Percentiles rank a stretch among this genome's conserved stretches.
These are phyloP conservation scores for Orthosia incerta DNA, from an alignment of 2,888 invertebrate genomes.

Conservation along the genomic window DNA sequence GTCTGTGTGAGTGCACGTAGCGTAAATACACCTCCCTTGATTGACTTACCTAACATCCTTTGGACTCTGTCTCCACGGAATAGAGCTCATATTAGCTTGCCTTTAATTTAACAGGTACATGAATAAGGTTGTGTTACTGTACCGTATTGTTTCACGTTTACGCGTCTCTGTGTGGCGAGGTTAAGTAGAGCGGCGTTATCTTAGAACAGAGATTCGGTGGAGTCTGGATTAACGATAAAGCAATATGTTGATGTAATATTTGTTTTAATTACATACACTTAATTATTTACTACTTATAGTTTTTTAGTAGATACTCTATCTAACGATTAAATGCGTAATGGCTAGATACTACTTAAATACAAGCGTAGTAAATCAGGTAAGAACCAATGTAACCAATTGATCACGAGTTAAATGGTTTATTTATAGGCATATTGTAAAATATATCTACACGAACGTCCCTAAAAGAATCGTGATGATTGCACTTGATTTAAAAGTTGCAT, in stretches of 20 bases:
- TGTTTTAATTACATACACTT: conserved; percentile 37
- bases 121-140: conserved; percentile 85
- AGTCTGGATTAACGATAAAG: conserved; percentile 82
- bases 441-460: not conserved
- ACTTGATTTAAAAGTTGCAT: conserved; percentile 44
- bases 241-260: conserved; percentile 67
- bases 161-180: conserved; percentile 90
- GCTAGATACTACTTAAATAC: not conserved
- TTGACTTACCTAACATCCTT: conserved; percentile 64
- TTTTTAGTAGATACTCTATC: not conserved
- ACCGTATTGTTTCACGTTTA: conserved; percentile 91
- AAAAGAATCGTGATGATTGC: conserved; percentile 26
- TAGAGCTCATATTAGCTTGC: conserved; percentile 69
- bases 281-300: conserved; percentile 19
- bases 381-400: not conserved
- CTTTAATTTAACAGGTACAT: conserved; percentile 71
- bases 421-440: not conserved
- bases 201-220: conserved; percentile 88
- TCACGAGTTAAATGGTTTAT: not conserved
- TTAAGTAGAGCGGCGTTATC: conserved; percentile 91
- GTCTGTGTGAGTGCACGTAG: conserved; percentile 83
- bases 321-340: not conserved
- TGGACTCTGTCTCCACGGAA: conserved; percentile 65
- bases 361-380: not conserved
- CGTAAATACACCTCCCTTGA: conserved; percentile 73